Evolutionary conservation across 1,140 invertebrate species (phyloP).

Genomic region (Drosophila arawakana): DNA sequence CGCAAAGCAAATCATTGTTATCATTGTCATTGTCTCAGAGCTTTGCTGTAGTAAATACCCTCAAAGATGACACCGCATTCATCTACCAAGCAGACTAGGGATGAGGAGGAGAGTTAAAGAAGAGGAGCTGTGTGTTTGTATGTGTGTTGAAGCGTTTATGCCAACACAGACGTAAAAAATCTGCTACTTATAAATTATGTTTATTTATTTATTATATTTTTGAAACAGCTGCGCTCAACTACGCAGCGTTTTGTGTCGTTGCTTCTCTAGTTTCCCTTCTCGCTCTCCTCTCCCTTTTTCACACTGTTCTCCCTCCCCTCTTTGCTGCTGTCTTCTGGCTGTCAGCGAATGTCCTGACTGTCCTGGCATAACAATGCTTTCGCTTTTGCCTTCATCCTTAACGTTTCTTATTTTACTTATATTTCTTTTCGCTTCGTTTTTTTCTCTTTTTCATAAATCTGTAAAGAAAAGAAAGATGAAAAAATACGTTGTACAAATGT

Average conservation of each 20-base stretch:
- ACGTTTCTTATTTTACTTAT: conserved; percentile 5
- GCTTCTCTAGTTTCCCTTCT: too few relatives aligned
- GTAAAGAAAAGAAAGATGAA: conserved; percentile 43
- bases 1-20: conserved; percentile 29
- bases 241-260: conserved; percentile 65
- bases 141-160: conserved; percentile 62
- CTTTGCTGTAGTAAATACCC: conserved; percentile 56
- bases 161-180: conserved; percentile 79
- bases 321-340: conserved; percentile 29
- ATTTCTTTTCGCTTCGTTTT: not conserved
- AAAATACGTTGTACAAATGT: conserved; percentile 73
- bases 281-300: not conserved
- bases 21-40: conserved; percentile 53
- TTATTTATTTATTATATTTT: conserved; percentile 83
- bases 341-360: conserved; percentile 52
- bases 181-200: conserved; percentile 83
- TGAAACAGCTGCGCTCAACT: conserved; percentile 78
- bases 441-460: conserved; percentile 64
- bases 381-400: conserved; percentile 29
- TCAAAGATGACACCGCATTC: conserved; percentile 63
- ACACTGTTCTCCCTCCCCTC: not conserved
- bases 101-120: conserved; percentile 32
- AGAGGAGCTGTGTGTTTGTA: not conserved
- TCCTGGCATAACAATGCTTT: conserved; percentile 57
- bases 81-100: conserved; percentile 40